phyloP scores from a whole-genome alignment of 1,140 invertebrate genomes.

The Dufourea novaeangliae region DNA sequence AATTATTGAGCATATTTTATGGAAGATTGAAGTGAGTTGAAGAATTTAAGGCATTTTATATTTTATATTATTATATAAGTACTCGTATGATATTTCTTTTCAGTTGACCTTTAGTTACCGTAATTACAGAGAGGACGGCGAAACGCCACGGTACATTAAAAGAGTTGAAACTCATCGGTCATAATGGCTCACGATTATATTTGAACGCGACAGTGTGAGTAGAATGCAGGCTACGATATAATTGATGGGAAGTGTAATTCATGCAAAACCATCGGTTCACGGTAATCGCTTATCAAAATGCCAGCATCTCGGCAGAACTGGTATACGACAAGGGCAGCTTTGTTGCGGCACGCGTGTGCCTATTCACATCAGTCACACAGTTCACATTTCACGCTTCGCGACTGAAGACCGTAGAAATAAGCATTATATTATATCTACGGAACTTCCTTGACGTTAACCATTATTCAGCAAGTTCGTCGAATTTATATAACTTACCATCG shows the following conservation, averaged over 20 bases:
- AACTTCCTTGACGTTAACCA: background rate
- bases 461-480: background rate
- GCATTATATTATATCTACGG: background rate
- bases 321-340: conserved; percentile 13
- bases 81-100: background rate
- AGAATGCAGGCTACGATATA: conserved; percentile 1
- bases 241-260: conserved; percentile 27
- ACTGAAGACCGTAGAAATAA: background rate
- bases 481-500: background rate
- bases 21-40: no score
- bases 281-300: conserved; percentile 45
- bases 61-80: no score
- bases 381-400: conserved; percentile 20
- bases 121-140: background rate
- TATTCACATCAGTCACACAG: conserved; percentile 17
- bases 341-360: background rate
- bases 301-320: conserved; percentile 35
- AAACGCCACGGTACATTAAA: background rate
- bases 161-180: background rate
- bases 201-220: conserved; percentile 7
- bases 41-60: no score
- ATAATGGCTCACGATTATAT: background rate
- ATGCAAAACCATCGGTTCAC: conserved; percentile 23
- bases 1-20: no score
- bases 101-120: background rate